phyloP scores from a whole-genome alignment of 2,113 vertebrate genomes.

The Podilymbus podiceps region DNA sequence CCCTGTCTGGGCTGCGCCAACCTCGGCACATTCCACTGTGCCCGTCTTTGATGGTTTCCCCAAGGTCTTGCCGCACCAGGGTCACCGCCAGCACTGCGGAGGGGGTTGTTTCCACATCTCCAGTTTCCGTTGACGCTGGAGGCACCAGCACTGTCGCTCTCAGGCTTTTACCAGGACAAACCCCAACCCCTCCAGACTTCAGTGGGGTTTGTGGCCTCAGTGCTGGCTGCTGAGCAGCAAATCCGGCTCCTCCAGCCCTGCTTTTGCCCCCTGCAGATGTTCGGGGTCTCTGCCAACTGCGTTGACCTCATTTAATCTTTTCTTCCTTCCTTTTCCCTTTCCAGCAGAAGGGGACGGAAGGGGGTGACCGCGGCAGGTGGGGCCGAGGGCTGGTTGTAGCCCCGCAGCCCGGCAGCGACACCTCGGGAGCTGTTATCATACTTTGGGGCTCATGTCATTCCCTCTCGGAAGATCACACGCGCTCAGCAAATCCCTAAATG shows the following conservation, averaged over 20 bases:
- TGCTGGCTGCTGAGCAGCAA: neutral
- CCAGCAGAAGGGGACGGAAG: accelerated
- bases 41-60: neutral
- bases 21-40: neutral
- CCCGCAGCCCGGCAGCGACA: neutral
- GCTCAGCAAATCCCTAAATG: neutral
- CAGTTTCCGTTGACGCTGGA: neutral
- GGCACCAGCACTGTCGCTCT: neutral
- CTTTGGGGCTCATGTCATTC: neutral
- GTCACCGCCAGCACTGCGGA: accelerated
- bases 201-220: accelerated
- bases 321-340: neutral
- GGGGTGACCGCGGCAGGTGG: accelerated
- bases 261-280: neutral
- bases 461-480: neutral
- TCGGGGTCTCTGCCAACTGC: neutral
- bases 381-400: neutral
- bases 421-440: neutral
- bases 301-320: neutral
- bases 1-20: neutral
- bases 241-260: neutral
- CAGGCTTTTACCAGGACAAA: neutral
- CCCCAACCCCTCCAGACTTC: neutral
- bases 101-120: neutral
- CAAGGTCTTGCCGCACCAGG: accelerated